A percentile compares a stretch with the other conserved stretches of the same genome.
Evolutionary conservation across 2,888 invertebrate species (phyloP).

Genomic region (Philonicus albiceps): DNA sequence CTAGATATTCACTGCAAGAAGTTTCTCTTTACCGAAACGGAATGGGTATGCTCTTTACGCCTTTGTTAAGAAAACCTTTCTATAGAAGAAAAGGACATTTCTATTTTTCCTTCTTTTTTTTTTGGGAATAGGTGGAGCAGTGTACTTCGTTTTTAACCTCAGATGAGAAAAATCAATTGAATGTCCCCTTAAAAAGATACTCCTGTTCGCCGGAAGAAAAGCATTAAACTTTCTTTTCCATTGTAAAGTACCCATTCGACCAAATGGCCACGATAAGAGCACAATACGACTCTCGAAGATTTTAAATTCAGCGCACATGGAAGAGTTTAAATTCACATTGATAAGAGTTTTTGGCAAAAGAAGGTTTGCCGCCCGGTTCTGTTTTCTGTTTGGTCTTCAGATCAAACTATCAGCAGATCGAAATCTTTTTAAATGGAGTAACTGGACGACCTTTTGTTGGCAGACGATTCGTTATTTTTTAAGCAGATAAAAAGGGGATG

Average conservation of each 20-base stretch:
- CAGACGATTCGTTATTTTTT: slow-evolving; percentile 20
- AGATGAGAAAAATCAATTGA: slow-evolving; percentile 35
- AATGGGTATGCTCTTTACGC: not conserved
- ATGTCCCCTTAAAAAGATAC: slow-evolving; percentile 34
- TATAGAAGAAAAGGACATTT: not conserved
- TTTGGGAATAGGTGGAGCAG: not conserved
- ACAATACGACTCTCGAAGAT: slow-evolving; percentile 21
- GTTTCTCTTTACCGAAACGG: not conserved
- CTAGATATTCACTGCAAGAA: not conserved
- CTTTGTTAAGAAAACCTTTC: not conserved
- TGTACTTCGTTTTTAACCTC: not conserved
- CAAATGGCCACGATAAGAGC: slow-evolving; percentile 46
- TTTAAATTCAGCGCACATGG: slow-evolving; percentile 46
- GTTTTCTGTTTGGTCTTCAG: slow-evolving; percentile 29
- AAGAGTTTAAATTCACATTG: slow-evolving; percentile 40
- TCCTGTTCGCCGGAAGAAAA: not conserved
- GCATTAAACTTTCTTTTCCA: slow-evolving; percentile 22
- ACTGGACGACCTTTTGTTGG: slow-evolving; percentile 24
- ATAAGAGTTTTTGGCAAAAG: slow-evolving; percentile 3
- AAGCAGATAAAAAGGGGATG: not conserved
- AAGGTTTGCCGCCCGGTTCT: not conserved
- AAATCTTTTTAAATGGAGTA: slow-evolving; percentile 8
- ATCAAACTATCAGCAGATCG: slow-evolving; percentile 35
- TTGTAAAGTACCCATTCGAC: slow-evolving; percentile 43
- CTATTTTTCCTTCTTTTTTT: too few species aligned